These are phyloP conservation scores for Perizoma flavofasciatum DNA, from an alignment of 2,888 invertebrate species.

Conservation along the genomic window DNA sequence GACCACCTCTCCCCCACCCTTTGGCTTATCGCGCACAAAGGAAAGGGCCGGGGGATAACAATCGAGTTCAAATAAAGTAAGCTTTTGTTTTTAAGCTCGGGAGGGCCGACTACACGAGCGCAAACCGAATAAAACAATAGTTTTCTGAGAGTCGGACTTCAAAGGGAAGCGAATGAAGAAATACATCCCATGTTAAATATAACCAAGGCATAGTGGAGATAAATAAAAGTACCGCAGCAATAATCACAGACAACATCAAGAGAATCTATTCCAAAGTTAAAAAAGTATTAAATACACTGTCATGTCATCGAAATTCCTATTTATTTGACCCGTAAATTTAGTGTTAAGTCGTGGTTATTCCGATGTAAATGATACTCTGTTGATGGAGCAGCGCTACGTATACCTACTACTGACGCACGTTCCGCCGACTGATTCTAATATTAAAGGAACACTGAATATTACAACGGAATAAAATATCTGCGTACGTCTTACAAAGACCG, in stretches of 20 bases:
- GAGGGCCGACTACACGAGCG: constrained; percentile 20
- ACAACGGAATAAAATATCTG: constrained; percentile 19
- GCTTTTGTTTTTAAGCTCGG: constrained; percentile 49
- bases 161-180: constrained; percentile 30
- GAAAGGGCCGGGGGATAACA: constrained; percentile 45
- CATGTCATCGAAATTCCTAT: too few species aligned
- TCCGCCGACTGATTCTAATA: constrained; percentile 18
- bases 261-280: too few species aligned
- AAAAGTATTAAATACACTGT: too few species aligned
- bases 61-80: constrained; percentile 56
- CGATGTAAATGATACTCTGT: constrained; percentile 6
- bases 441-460: constrained; percentile 22
- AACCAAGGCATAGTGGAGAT: constrained; percentile 7
- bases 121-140: constrained; percentile 42
- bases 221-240: constrained; percentile 1
- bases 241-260: too few species aligned
- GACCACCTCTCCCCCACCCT: constrained; percentile 26
- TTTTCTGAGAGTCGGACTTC: constrained; percentile 28
- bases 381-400: neutral
- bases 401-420: too few species aligned
- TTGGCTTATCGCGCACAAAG: constrained; percentile 52
- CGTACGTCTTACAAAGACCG: constrained; percentile 12
- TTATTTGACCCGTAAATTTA: too few species aligned
- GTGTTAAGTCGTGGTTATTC: too few species aligned
- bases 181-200: constrained; percentile 31